phyloP scores from a whole-genome alignment of 2,888 invertebrate species.

The Drosophila infuscata region DNA sequence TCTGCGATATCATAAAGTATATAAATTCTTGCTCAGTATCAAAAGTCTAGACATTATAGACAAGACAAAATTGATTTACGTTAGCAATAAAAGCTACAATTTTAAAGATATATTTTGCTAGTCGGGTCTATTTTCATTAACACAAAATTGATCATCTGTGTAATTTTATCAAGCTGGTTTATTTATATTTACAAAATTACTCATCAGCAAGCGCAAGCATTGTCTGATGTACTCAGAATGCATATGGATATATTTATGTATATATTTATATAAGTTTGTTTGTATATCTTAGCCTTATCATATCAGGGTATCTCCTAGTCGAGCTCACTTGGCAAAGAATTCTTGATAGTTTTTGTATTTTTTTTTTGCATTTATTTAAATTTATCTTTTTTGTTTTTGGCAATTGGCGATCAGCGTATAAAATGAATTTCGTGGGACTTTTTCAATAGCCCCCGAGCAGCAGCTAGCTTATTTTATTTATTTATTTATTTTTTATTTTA shows the following conservation, averaged over 20 bases:
- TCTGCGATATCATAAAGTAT: background rate
- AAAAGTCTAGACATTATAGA: background rate
- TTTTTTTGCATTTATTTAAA: constrained; percentile 9
- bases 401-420: constrained; percentile 42
- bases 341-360: background rate
- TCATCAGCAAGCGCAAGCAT: background rate
- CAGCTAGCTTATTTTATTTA: constrained; percentile 19
- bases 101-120: background rate
- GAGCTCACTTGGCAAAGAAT: background rate
- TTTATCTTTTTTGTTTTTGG: constrained; percentile 32
- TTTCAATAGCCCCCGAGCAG: constrained; percentile 50
- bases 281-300: background rate
- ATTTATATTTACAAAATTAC: background rate
- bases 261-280: background rate
- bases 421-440: constrained; percentile 51
- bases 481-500: constrained; percentile 28
- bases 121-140: background rate
- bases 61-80: background rate
- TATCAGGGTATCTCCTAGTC: background rate
- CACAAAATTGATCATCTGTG: background rate
- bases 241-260: background rate
- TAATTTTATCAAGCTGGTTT: background rate
- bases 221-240: background rate
- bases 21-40: background rate
- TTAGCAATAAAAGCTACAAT: background rate